Percentiles rank a stretch among this genome's conserved stretches.
Conservation (phyloP, 2,888 invertebrate species). For the Antheraea assamensis region DNA sequence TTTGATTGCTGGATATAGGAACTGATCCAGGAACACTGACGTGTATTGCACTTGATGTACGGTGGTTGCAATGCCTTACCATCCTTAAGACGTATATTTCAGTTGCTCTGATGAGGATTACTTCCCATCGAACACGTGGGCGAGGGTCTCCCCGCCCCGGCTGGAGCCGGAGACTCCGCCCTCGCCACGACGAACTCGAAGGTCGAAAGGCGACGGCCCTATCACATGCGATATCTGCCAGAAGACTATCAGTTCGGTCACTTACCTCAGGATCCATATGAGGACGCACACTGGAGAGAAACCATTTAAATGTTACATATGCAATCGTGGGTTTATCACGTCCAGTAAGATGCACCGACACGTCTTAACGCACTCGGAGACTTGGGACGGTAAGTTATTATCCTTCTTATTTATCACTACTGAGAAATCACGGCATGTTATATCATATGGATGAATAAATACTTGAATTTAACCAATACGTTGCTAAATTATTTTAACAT, state of each 20-base stretch:
- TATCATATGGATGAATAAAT: too few species aligned
- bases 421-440: too few species aligned
- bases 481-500: too few species aligned
- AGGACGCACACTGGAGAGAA: conserved; percentile 70
- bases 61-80: too few species aligned
- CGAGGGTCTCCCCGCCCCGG: conserved; percentile 36
- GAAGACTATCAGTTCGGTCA: conserved; percentile 57
- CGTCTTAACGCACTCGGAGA: conserved; percentile 61
- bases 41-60: too few species aligned
- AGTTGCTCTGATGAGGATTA: conserved; percentile 66
- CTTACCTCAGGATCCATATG: conserved; percentile 66
- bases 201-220: conserved; percentile 25
- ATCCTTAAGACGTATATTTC: conserved; percentile 21
- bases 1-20: too few species aligned
- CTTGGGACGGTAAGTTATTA: conserved; percentile 44
- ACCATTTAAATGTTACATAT: conserved; percentile 65
- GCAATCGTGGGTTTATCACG: conserved; percentile 65
- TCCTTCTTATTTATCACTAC: not conserved
- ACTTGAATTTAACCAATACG: too few species aligned
- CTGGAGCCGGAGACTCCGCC: conserved; percentile 34
- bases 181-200: conserved; percentile 27
- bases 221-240: conserved; percentile 55
- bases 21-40: too few species aligned
- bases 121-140: conserved; percentile 71
- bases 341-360: conserved; percentile 73